Conservation (phyloP, 2,113 vertebrate genomes). For the Pipa parva region DNA sequence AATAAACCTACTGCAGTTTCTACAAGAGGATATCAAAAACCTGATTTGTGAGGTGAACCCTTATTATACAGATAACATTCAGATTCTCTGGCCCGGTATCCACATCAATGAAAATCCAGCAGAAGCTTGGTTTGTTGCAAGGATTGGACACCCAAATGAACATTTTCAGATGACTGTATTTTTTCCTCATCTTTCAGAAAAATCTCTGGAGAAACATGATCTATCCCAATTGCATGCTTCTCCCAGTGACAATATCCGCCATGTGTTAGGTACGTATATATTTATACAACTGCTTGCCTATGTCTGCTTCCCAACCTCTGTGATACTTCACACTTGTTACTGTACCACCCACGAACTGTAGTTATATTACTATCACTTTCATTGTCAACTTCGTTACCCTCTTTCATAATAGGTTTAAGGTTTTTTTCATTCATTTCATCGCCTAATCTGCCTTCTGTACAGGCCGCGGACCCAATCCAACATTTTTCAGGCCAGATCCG, state of each 20-base stretch:
- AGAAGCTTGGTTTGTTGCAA: conserved; percentile 61
- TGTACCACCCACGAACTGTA: neutral
- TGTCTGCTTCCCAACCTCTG: too few relatives aligned
- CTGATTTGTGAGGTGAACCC: conserved; percentile 61
- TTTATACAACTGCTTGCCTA: neutral
- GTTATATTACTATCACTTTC: neutral
- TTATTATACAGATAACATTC: conserved; percentile 53
- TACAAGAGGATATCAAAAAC: conserved; percentile 42
- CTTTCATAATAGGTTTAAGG: neutral
- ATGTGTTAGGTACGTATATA: conserved; percentile 54
- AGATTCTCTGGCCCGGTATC: conserved; percentile 58
- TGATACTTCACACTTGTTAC: too few relatives aligned
- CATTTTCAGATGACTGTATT: conserved; percentile 51
- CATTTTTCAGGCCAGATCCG: too few relatives aligned
- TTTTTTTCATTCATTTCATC: neutral
- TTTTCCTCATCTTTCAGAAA: conserved; percentile 54
- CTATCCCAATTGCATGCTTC: conserved; percentile 37
- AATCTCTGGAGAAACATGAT: conserved; percentile 19
- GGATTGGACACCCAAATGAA: conserved; percentile 50
- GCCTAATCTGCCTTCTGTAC: too few relatives aligned
- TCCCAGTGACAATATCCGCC: conserved; percentile 48
- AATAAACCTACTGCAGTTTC: conserved; percentile 52
- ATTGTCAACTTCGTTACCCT: neutral
- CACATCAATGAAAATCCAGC: conserved; percentile 22
- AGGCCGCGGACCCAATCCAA: too few relatives aligned